These are phyloP conservation scores for Notarius lentiginosus DNA, from an alignment of 2,113 vertebrate species.

Conservation along the genomic window DNA sequence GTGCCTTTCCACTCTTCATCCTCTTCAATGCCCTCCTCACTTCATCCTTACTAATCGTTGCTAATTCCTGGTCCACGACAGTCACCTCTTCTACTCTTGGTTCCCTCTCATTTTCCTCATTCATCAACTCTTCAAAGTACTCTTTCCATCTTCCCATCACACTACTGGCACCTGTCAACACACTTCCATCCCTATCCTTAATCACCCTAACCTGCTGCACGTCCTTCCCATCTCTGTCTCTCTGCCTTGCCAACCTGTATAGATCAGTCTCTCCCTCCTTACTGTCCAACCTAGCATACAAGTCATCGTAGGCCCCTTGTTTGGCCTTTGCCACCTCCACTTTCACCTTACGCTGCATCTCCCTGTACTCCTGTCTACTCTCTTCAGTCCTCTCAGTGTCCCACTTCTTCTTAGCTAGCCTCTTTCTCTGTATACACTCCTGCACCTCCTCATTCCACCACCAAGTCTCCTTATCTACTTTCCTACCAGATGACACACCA, in stretches of 20 bases:
- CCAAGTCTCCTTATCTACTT: no score
- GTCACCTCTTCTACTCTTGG: neutral
- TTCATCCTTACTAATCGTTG: neutral
- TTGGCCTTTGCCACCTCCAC: neutral
- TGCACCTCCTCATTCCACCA: no score
- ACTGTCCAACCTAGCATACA: neutral
- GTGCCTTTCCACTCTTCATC: neutral
- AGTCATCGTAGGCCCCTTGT: neutral
- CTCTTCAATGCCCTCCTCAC: neutral
- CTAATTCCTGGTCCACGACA: neutral
- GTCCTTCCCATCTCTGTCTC: neutral
- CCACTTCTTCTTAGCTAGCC: neutral
- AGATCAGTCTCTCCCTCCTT: neutral
- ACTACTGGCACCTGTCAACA: neutral
- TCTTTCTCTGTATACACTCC: neutral
- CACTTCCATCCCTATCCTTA: no score
- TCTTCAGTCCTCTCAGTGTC: neutral
- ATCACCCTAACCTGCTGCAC: neutral
- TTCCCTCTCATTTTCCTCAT: neutral
- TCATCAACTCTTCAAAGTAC: neutral
- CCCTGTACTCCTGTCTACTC: neutral
- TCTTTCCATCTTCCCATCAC: neutral
- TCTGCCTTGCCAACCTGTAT: neutral
- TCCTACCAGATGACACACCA: no score
- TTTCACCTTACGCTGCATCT: neutral